These are phyloP conservation scores for Petrolisthes cinctipes DNA, from an alignment of 2,888 invertebrate genomes.

Conservation along the genomic window DNA sequence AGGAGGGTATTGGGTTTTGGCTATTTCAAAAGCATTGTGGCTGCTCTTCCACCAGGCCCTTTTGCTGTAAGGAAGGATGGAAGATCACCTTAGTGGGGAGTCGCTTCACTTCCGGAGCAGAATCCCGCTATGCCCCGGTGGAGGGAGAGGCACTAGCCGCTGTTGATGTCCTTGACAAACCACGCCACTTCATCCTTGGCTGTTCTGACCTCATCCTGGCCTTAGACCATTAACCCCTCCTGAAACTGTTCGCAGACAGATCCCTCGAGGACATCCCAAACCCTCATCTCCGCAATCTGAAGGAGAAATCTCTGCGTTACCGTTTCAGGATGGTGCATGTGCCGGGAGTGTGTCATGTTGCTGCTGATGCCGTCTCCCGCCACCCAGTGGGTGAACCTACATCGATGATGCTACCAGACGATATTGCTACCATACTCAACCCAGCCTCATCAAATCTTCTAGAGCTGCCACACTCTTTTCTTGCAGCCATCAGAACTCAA, in stretches of 20 bases:
- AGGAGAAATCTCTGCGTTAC: constrained; percentile 32
- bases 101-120: constrained; percentile 21
- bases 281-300: constrained; percentile 15
- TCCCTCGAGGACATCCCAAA: not conserved
- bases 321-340: constrained; percentile 17
- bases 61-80: constrained; percentile 34
- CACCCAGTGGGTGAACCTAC: not conserved
- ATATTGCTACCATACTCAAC: too few relatives aligned
- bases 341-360: not conserved
- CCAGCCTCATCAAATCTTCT: not conserved
- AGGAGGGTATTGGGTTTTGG: constrained; percentile 9
- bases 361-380: not conserved
- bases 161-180: constrained; percentile 30
- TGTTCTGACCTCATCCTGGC: constrained; percentile 24
- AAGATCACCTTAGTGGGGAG: constrained; percentile 28
- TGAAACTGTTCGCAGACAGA: constrained; percentile 16
- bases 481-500: not conserved
- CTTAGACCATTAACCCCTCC: constrained; percentile 35
- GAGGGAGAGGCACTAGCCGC: constrained; percentile 34
- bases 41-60: constrained; percentile 26
- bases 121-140: constrained; percentile 34
- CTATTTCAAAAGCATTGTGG: constrained; percentile 37
- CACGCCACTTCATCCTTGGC: constrained; percentile 32
- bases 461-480: constrained; percentile 21
- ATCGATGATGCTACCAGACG: not conserved